phyloP scores from a whole-genome alignment of 1,140 invertebrate species.

The Pseudomyrmex dendroicus region DNA sequence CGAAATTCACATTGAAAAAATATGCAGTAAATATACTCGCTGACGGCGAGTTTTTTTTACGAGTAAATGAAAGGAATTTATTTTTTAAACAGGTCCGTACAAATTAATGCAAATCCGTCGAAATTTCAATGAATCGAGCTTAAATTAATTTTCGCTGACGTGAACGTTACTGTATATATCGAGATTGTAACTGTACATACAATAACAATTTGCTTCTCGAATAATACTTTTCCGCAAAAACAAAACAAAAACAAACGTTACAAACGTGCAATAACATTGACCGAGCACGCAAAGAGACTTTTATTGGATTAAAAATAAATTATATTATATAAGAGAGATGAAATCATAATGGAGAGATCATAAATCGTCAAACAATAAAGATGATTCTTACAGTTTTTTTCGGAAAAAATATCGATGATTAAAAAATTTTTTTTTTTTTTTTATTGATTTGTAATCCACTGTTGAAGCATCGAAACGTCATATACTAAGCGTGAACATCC shows the following conservation, averaged over 20 bases:
- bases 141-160: slow-evolving; percentile 45
- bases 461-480: too few species aligned
- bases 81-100: slow-evolving; percentile 26
- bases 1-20: slow-evolving; percentile 36
- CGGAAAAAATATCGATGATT: too few species aligned
- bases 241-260: background rate
- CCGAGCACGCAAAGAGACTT: background rate
- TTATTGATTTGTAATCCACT: too few species aligned
- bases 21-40: slow-evolving; percentile 24
- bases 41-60: slow-evolving; percentile 21
- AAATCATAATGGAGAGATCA: background rate
- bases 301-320: too few species aligned
- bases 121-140: slow-evolving; percentile 48
- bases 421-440: too few species aligned
- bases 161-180: background rate
- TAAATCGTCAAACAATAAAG: too few species aligned
- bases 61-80: slow-evolving; percentile 41
- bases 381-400: too few species aligned
- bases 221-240: slow-evolving; percentile 17
- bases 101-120: slow-evolving; percentile 37
- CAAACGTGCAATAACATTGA: slow-evolving; percentile 1
- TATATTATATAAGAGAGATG: too few species aligned
- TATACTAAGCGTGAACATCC: too few species aligned
- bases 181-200: slow-evolving; percentile 14
- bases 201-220: slow-evolving; percentile 2